Percentiles rank a stretch among this genome's conserved stretches.
These are phyloP conservation scores for Amorpha juglandis DNA, from an alignment of 2,888 invertebrate genomes.

Conservation along the genomic window DNA sequence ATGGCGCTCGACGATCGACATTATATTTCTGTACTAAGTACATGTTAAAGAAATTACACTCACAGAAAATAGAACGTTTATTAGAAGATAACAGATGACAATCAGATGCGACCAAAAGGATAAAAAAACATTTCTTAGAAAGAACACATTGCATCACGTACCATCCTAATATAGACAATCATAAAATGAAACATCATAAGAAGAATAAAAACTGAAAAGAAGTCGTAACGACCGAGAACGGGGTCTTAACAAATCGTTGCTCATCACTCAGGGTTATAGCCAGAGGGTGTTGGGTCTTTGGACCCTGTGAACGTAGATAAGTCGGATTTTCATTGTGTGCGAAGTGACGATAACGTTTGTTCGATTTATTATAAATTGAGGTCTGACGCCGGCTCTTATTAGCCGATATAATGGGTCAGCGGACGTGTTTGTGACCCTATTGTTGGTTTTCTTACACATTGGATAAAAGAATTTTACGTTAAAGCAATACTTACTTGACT, in stretches of 20 bases:
- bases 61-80: background rate
- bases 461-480: background rate
- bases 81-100: conserved; percentile 1
- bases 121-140: conserved; percentile 32
- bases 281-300: conserved; percentile 58
- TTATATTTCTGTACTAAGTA: too few relatives aligned
- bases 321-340: conserved; percentile 74
- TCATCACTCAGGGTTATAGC: conserved; percentile 79
- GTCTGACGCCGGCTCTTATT: conserved; percentile 63
- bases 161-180: conserved; percentile 72
- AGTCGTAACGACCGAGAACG: conserved; percentile 70
- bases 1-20: too few relatives aligned
- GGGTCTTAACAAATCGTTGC: conserved; percentile 80
- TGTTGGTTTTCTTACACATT: conserved; percentile 17
- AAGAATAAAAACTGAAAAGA: conserved; percentile 81
- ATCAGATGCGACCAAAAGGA: conserved; percentile 10
- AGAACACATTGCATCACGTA: conserved; percentile 58
- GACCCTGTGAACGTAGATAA: conserved; percentile 66
- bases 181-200: conserved; percentile 81
- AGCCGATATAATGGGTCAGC: conserved; percentile 52
- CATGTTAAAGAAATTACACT: background rate
- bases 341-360: conserved; percentile 64
- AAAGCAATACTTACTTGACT: background rate
- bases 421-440: conserved; percentile 44
- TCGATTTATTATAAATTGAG: conserved; percentile 76